A percentile compares a stretch with the other conserved stretches of the same genome.
Conservation (phyloP, 2,113 vertebrate genomes). For the Sebastes fasciatus region DNA sequence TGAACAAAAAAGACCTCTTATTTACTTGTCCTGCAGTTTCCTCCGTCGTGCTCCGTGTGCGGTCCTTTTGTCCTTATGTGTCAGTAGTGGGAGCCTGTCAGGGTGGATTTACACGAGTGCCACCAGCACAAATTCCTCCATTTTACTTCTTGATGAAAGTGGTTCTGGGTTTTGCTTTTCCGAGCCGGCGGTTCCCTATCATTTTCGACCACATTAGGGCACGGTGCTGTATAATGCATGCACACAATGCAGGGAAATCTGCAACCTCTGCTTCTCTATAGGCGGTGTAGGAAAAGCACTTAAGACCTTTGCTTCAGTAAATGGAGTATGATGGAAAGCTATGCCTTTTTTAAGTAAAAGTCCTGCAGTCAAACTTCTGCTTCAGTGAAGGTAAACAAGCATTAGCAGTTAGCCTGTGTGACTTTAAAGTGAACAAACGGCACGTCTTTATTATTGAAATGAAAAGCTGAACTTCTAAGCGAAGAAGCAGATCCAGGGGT, state of each 20-base stretch:
- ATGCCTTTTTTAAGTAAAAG: background rate
- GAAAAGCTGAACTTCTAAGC: background rate
- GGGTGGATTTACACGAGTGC: background rate
- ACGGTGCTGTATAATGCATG: slow-evolving; percentile 18
- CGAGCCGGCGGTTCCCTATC: background rate
- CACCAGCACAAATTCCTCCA: slow-evolving; percentile 3
- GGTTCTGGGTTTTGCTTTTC: slow-evolving; percentile 11
- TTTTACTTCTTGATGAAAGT: slow-evolving; percentile 16
- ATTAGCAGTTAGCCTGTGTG: background rate
- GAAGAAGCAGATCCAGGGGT: too few species aligned
- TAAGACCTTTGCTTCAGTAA: background rate
- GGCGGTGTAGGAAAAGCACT: background rate
- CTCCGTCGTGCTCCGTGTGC: background rate
- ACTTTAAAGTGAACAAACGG: background rate
- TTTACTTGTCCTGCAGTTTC: slow-evolving; percentile 30
- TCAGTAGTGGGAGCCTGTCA: slow-evolving; percentile 4
- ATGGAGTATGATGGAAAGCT: background rate
- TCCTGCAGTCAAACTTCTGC: background rate
- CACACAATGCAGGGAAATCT: slow-evolving; percentile 15
- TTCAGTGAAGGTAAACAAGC: background rate
- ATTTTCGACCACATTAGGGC: background rate
- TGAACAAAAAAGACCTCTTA: background rate
- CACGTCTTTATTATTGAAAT: background rate
- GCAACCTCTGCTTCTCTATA: background rate
- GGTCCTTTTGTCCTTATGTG: slow-evolving; percentile 19